These are phyloP conservation scores for Rhinichthys klamathensis DNA, from an alignment of 2,113 vertebrate species.

Conservation along the genomic window DNA sequence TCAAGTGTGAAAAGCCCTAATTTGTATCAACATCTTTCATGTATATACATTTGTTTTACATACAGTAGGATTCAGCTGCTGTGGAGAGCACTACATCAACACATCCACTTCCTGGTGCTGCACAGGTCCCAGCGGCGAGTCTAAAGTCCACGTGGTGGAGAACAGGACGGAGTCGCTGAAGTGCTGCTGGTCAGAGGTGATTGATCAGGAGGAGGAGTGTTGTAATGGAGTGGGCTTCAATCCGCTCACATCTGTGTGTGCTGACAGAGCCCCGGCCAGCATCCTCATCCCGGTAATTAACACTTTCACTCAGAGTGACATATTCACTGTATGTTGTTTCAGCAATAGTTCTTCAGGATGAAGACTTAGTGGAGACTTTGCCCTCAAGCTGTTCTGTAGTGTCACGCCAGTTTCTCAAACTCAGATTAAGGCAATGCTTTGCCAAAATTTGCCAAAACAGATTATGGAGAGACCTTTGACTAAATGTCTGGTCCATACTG, in stretches of 20 bases:
- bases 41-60: conserved; percentile 57
- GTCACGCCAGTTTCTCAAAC: neutral
- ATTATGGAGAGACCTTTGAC: neutral
- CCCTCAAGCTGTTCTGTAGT: conserved; percentile 30
- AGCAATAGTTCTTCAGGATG: conserved; percentile 33
- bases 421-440: neutral
- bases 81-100: conserved; percentile 88
- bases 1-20: neutral
- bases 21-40: neutral
- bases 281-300: conserved; percentile 80
- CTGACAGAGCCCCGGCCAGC: conserved; percentile 84
- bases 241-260: conserved; percentile 87
- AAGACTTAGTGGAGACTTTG: conserved; percentile 6
- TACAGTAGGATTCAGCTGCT: conserved; percentile 84
- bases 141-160: conserved; percentile 81
- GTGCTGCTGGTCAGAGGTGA: conserved; percentile 90
- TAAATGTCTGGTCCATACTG: neutral
- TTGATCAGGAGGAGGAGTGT: conserved; percentile 84
- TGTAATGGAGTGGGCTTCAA: conserved; percentile 89
- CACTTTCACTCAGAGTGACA: conserved; percentile 24
- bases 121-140: conserved; percentile 77
- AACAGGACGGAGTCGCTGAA: conserved; percentile 80
- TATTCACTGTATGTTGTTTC: conserved; percentile 9
- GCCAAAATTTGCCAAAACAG: neutral
- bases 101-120: conserved; percentile 88